Evolutionary conservation across 2,113 vertebrate species (phyloP).

Genomic region (Seriola quinqueradiata): DNA sequence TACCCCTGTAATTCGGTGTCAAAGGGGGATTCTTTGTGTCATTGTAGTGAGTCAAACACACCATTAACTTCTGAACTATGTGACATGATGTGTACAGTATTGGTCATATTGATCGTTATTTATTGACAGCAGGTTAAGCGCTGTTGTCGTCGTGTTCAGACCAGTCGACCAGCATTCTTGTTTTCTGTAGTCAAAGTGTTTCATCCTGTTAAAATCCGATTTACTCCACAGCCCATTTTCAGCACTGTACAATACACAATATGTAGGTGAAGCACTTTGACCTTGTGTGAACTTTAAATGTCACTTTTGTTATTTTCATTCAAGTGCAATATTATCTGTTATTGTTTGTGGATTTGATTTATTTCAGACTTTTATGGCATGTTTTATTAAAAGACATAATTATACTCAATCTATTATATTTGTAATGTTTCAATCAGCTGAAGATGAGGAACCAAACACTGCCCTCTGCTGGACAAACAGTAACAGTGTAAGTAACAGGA

Average conservation of each 20-base stretch:
- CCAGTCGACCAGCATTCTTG: slow-evolving; percentile 33
- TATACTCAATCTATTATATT: slow-evolving; percentile 3
- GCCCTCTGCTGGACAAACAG: slow-evolving; percentile 47
- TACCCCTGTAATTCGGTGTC: background rate
- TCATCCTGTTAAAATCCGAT: background rate
- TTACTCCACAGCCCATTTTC: slow-evolving; percentile 21
- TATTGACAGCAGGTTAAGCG: slow-evolving; percentile 10
- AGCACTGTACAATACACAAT: background rate
- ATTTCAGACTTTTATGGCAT: slow-evolving; percentile 71
- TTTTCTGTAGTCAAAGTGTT: slow-evolving; percentile 14
- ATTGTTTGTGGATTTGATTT: slow-evolving; percentile 71
- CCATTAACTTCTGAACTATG: slow-evolving; percentile 38
- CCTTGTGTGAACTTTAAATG: slow-evolving; percentile 9
- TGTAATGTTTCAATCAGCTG: background rate
- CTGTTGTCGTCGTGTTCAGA: slow-evolving; percentile 42
- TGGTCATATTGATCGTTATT: slow-evolving; percentile 82
- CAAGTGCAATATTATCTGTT: slow-evolving; percentile 72
- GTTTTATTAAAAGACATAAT: slow-evolving; percentile 73
- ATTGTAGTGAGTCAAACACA: slow-evolving; percentile 17
- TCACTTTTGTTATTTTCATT: slow-evolving; percentile 47
- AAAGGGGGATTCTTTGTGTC: slow-evolving; percentile 17
- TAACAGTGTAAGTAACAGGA: rapidly evolving
- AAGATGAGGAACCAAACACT: background rate
- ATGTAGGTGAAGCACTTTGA: slow-evolving; percentile 53
- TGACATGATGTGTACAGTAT: slow-evolving; percentile 64